These are phyloP conservation scores for Cylloceria caligata DNA, from an alignment of 2,888 invertebrate genomes.

Conservation along the genomic window DNA sequence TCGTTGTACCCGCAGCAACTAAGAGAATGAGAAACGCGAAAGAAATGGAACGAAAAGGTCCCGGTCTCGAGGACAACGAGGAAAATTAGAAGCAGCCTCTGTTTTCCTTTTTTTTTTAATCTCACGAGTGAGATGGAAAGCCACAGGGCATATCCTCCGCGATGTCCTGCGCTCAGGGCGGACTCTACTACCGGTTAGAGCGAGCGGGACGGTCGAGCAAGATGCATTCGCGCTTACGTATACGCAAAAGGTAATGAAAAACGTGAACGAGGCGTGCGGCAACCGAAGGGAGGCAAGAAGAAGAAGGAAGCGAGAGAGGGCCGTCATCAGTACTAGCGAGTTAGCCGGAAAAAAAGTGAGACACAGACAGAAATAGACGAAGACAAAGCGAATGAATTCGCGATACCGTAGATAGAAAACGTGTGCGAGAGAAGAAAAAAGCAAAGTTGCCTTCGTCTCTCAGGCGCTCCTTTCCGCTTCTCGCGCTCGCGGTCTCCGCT, in stretches of 20 bases:
- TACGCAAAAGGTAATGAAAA: constrained; percentile 36
- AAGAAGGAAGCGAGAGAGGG: constrained; percentile 10
- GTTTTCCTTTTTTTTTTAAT: constrained; percentile 12
- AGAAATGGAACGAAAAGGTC: constrained; percentile 12
- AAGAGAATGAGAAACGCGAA: not conserved
- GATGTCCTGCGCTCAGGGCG: not conserved
- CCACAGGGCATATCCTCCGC: not conserved
- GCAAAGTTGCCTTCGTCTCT: constrained; percentile 55
- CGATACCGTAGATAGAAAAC: constrained; percentile 43
- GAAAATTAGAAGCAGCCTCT: not conserved
- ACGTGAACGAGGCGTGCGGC: constrained; percentile 6
- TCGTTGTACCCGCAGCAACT: not conserved
- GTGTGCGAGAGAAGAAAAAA: constrained; percentile 26
- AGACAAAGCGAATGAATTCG: constrained; percentile 38
- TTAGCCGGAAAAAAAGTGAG: constrained; percentile 9
- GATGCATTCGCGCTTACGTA: constrained; percentile 17
- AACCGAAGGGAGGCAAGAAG: constrained; percentile 6
- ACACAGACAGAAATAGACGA: constrained; percentile 14
- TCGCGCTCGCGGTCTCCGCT: constrained; percentile 44
- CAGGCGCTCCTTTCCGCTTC: constrained; percentile 39
- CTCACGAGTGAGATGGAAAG: not conserved
- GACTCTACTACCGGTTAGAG: constrained; percentile 40
- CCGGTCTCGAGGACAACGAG: not conserved
- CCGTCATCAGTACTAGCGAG: constrained; percentile 25
- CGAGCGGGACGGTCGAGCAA: not conserved